These are phyloP conservation scores for Callipepla californica DNA, from an alignment of 2,113 vertebrate genomes.

Conservation along the genomic window DNA sequence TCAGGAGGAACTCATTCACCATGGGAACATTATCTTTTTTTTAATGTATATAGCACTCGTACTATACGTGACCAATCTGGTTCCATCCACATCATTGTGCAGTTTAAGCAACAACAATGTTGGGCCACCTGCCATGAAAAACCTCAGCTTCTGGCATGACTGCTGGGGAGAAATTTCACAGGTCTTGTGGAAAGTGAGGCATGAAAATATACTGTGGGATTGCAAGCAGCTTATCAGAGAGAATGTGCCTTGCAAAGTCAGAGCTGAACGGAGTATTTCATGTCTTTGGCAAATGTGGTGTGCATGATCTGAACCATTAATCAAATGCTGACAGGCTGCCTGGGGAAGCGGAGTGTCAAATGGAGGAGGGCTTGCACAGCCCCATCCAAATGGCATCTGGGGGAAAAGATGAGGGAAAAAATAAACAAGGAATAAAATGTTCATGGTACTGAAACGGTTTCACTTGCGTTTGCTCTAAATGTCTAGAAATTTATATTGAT, in stretches of 20 bases:
- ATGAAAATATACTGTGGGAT: slow-evolving; percentile 23
- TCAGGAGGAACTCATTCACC: not conserved
- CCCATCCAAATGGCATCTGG: slow-evolving; percentile 34
- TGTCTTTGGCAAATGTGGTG: slow-evolving; percentile 58
- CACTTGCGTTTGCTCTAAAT: not conserved
- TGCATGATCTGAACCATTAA: slow-evolving; percentile 48
- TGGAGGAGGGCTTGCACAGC: slow-evolving; percentile 18
- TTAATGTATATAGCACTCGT: not conserved
- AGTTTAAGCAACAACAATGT: slow-evolving; percentile 22
- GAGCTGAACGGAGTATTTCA: slow-evolving; percentile 27
- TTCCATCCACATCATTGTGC: not conserved
- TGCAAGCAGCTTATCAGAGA: not conserved
- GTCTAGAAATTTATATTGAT: slow-evolving; percentile 48
- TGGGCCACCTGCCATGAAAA: slow-evolving; percentile 55
- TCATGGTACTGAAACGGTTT: slow-evolving; percentile 1
- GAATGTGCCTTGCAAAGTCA: slow-evolving; percentile 22
- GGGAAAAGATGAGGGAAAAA: not conserved
- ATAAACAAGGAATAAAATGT: slow-evolving; percentile 39
- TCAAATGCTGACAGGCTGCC: slow-evolving; percentile 34
- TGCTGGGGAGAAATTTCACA: slow-evolving; percentile 58
- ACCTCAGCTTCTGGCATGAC: not conserved
- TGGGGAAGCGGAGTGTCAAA: slow-evolving; percentile 41
- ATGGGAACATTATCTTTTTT: not conserved
- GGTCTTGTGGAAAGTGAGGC: not conserved
- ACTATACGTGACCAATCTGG: slow-evolving; percentile 22